Evolutionary conservation across 2,113 vertebrate genomes (phyloP).

Genomic region (Aegypius monachus): DNA sequence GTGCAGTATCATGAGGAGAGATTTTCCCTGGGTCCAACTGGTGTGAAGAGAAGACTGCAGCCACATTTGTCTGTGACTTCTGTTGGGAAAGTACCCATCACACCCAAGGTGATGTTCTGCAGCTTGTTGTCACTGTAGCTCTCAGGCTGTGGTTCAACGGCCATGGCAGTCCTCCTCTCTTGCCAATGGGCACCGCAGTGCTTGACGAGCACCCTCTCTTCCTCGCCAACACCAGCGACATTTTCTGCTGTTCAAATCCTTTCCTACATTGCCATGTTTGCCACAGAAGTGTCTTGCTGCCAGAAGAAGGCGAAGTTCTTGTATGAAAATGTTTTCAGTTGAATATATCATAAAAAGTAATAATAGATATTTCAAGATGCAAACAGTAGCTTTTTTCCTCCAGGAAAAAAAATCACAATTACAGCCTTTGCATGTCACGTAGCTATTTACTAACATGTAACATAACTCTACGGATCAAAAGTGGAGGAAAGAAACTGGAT

Average conservation of each 20-base stretch:
- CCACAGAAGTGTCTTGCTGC: not conserved
- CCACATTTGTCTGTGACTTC: not conserved
- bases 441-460: conserved; percentile 12
- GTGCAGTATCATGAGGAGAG: not conserved
- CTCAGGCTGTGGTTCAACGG: not conserved
- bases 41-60: not conserved
- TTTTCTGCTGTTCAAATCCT: not conserved
- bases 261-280: not conserved
- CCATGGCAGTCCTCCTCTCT: not conserved
- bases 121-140: not conserved
- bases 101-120: not conserved
- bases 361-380: not conserved
- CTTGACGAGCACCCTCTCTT: not conserved
- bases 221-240: not conserved
- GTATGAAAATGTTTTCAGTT: not conserved
- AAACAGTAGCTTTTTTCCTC: not conserved
- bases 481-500: not conserved
- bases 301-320: not conserved
- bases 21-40: not conserved
- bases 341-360: not conserved
- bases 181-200: not conserved
- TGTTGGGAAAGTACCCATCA: not conserved
- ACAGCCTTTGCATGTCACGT: not conserved
- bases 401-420: not conserved
- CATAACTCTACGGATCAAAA: not conserved